Evolutionary conservation across 2,888 invertebrate genomes (phyloP).

Genomic region (Pocota personata): DNA sequence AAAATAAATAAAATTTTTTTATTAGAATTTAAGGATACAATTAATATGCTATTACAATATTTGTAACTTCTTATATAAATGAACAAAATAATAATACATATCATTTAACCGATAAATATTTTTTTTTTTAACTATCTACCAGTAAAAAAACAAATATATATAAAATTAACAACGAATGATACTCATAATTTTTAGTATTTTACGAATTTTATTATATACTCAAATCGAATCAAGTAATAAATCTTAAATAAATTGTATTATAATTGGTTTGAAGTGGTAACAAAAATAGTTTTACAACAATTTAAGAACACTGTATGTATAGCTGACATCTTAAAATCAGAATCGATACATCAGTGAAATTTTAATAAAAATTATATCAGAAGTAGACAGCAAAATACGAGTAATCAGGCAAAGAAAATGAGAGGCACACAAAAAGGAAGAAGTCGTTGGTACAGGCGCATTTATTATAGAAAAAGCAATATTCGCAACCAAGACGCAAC

Average conservation of each 20-base stretch:
- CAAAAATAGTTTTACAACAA: background rate
- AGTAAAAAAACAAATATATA: slow-evolving; percentile 3
- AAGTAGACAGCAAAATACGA: too few species aligned
- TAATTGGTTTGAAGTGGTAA: background rate
- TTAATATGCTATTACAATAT: slow-evolving; percentile 24
- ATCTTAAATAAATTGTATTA: slow-evolving; percentile 8
- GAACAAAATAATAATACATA: slow-evolving; percentile 5
- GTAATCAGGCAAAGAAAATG: too few species aligned
- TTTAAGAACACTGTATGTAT: too few species aligned
- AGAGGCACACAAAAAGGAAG: too few species aligned
- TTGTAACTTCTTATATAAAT: slow-evolving; percentile 3
- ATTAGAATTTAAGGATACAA: background rate
- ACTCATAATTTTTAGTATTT: slow-evolving; percentile 78
- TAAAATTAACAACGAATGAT: slow-evolving; percentile 78
- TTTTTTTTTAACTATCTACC: background rate
- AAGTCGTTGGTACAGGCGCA: too few species aligned
- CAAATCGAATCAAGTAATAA: slow-evolving; percentile 26
- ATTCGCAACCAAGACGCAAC: too few species aligned
- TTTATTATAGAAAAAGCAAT: too few species aligned
- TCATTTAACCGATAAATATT: slow-evolving; percentile 12
- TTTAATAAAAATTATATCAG: too few species aligned
- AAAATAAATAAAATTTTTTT: background rate
- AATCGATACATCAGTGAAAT: too few species aligned
- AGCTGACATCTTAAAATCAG: too few species aligned
- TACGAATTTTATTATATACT: slow-evolving; percentile 66